A percentile compares a stretch with the other conserved stretches of the same genome.
phyloP scores from a whole-genome alignment of 2,888 invertebrate species.

The Apomyelois bistriatella region DNA sequence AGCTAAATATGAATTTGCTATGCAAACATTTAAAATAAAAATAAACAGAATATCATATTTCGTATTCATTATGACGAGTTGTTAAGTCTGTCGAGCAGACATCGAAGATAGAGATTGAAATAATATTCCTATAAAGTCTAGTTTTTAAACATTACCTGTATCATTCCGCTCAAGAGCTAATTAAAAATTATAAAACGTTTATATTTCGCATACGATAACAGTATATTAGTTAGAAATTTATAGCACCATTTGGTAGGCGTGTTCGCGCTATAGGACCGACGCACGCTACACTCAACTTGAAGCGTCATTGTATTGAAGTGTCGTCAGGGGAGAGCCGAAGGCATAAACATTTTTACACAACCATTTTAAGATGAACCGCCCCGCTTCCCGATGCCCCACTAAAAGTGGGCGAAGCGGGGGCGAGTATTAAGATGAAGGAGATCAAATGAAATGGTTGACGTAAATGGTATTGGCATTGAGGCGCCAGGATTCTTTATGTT shows the following conservation, averaged over 20 bases:
- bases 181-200: too few species aligned
- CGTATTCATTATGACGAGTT: too few species aligned
- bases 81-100: too few species aligned
- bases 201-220: background rate
- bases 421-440: background rate
- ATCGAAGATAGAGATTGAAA: too few species aligned
- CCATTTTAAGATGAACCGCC: conserved; percentile 22
- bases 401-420: background rate
- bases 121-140: too few species aligned
- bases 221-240: conserved; percentile 2
- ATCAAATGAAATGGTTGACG: conserved; percentile 4
- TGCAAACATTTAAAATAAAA: too few species aligned
- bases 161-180: too few species aligned
- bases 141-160: too few species aligned
- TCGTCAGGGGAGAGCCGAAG: conserved; percentile 30
- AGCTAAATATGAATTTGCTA: too few species aligned
- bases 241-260: background rate
- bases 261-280: conserved; percentile 5
- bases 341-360: conserved; percentile 34
- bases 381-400: background rate
- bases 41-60: too few species aligned
- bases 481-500: conserved; percentile 22
- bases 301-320: conserved; percentile 32
- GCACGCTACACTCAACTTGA: conserved; percentile 16
- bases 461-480: conserved; percentile 14